A percentile compares a stretch with the other conserved stretches of the same genome.
Conservation (phyloP, 2,797 vertebrate genomes). For the Sebastes miniatus region DNA sequence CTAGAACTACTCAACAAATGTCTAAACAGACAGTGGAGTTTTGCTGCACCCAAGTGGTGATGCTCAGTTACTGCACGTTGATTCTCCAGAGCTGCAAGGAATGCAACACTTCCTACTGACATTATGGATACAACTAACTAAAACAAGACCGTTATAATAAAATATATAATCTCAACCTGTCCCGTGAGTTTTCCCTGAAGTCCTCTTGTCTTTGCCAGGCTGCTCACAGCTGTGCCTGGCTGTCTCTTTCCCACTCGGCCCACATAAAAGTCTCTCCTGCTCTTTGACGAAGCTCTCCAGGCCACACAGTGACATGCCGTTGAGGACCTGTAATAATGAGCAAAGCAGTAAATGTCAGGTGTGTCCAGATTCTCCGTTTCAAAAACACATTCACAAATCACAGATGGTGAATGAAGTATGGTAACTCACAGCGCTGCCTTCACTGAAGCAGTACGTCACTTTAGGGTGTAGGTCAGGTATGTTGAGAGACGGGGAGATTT, state of each 20-base stretch:
- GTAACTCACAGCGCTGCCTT: conserved; percentile 84
- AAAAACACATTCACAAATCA: neutral
- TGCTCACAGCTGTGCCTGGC: conserved; percentile 32
- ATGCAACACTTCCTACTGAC: neutral
- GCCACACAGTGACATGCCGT: conserved; percentile 79
- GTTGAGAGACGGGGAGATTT: conserved; percentile 86
- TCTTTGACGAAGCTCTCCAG: conserved; percentile 90
- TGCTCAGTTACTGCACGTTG: conserved; percentile 10
- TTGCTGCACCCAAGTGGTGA: conserved; percentile 63
- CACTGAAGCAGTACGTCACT: conserved; percentile 87
- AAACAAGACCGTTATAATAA: neutral
- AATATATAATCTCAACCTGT: conserved; percentile 63
- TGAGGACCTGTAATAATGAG: conserved; percentile 80
- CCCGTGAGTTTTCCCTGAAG: conserved; percentile 57
- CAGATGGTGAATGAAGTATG: neutral
- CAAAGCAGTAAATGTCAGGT: neutral
- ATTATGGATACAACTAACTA: neutral
- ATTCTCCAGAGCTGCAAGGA: neutral
- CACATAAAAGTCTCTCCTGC: conserved; percentile 85
- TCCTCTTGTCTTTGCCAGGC: conserved; percentile 34
- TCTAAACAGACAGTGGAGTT: conserved; percentile 8
- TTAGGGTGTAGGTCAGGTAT: conserved; percentile 84
- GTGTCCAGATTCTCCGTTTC: neutral
- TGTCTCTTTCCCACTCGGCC: conserved; percentile 48
- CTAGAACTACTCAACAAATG: neutral